Evolutionary conservation across 2,888 invertebrate species (phyloP).

Genomic region (Kuschelorhynchus macadamiae): DNA sequence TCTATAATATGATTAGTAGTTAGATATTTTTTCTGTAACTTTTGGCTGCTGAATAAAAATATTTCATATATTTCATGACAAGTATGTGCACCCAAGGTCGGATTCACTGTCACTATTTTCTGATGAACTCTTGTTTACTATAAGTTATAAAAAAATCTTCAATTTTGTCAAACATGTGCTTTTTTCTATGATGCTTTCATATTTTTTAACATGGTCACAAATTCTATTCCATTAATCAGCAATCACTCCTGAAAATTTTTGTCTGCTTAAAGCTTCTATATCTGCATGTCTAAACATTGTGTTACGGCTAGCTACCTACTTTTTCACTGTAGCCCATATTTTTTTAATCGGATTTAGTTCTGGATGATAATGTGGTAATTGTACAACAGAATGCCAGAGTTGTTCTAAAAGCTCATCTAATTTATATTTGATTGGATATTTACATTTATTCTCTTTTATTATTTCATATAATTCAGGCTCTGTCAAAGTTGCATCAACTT

Average conservation of each 20-base stretch:
- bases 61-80: too few relatives aligned
- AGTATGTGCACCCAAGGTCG: too few relatives aligned
- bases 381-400: slow-evolving; percentile 49
- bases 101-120: too few relatives aligned
- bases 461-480: slow-evolving; percentile 50
- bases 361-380: slow-evolving; percentile 55
- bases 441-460: slow-evolving; percentile 45
- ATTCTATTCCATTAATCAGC: too few relatives aligned
- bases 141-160: too few relatives aligned
- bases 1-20: too few relatives aligned
- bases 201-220: too few relatives aligned
- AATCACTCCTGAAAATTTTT: slow-evolving; percentile 9
- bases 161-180: too few relatives aligned
- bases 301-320: slow-evolving; percentile 7
- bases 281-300: slow-evolving; percentile 9
- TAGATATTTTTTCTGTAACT: too few relatives aligned
- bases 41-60: too few relatives aligned
- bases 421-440: slow-evolving; percentile 36
- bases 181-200: too few relatives aligned
- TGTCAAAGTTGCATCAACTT: slow-evolving; percentile 29
- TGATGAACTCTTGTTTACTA: too few relatives aligned
- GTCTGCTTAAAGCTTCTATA: background rate
- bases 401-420: slow-evolving; percentile 41
- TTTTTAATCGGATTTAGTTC: slow-evolving; percentile 53
- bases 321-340: slow-evolving; percentile 16